Percentiles rank a stretch among this genome's conserved stretches.
Evolutionary conservation across 2,113 vertebrate species (phyloP).

Genomic region (Gymnocephalus cernua): DNA sequence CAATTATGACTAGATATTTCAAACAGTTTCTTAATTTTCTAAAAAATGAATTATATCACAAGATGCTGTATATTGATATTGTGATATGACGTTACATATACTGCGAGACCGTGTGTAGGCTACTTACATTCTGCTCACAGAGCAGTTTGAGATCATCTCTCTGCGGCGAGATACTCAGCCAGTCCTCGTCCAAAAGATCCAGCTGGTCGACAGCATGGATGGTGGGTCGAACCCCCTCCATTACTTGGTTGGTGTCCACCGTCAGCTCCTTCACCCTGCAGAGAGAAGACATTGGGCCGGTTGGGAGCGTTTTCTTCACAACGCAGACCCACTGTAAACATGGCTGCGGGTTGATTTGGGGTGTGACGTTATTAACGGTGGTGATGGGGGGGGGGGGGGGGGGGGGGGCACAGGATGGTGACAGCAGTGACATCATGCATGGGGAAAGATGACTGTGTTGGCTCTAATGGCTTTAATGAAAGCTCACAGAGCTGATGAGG

Average conservation of each 20-base stretch:
- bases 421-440: constrained; percentile 59
- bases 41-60: background rate
- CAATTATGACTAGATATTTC: background rate
- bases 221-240: constrained; percentile 89
- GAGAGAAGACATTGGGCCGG: background rate
- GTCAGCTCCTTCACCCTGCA: constrained; percentile 96
- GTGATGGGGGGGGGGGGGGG: no score
- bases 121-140: constrained; percentile 98
- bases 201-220: constrained; percentile 91
- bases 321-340: background rate
- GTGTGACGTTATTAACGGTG: no score
- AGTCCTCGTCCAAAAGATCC: constrained; percentile 92
- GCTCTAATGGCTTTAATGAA: constrained; percentile 26
- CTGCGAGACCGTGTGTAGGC: background rate
- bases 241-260: constrained; percentile 88
- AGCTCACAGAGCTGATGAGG: constrained; percentile 29
- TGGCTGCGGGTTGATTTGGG: background rate
- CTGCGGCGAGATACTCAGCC: constrained; percentile 94
- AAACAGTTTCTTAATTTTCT: no score
- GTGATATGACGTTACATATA: background rate
- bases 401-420: constrained; percentile 20
- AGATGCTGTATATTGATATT: background rate
- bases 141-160: constrained; percentile 98
- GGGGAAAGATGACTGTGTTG: background rate
- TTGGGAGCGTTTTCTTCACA: background rate